These are phyloP conservation scores for Megalops atlanticus DNA, from an alignment of 2,113 vertebrate species.

Conservation along the genomic window DNA sequence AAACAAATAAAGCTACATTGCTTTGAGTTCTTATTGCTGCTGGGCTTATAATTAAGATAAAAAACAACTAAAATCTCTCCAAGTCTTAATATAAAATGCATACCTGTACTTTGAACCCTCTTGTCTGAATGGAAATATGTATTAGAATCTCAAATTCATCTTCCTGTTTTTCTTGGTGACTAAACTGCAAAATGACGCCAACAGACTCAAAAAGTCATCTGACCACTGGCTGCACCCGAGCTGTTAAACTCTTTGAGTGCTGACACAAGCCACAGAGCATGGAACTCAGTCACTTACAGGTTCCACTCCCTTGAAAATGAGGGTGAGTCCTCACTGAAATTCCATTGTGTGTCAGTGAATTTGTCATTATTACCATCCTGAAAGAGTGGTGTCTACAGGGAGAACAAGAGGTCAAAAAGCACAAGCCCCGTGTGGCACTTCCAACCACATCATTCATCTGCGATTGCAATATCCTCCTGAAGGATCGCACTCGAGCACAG, in stretches of 20 bases:
- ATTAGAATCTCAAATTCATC: not conserved
- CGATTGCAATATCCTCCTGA: slow-evolving; percentile 17
- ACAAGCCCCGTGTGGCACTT: not conserved
- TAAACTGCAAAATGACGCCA: not conserved
- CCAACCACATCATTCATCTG: slow-evolving; percentile 31
- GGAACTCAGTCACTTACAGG: slow-evolving; percentile 9
- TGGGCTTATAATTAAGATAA: too few species aligned
- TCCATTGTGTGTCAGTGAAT: not conserved
- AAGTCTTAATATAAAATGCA: too few species aligned
- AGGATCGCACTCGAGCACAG: slow-evolving; percentile 18
- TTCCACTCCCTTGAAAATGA: slow-evolving; percentile 2
- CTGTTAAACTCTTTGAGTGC: not conserved
- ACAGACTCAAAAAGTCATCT: not conserved
- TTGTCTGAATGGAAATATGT: not conserved
- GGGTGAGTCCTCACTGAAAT: not conserved
- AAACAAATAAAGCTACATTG: too few species aligned
- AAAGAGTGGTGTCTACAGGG: slow-evolving; percentile 13
- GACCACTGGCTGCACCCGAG: not conserved
- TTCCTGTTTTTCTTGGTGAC: not conserved
- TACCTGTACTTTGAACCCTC: not conserved
- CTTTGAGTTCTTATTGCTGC: not conserved
- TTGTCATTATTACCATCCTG: not conserved
- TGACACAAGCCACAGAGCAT: not conserved
- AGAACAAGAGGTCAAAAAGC: slow-evolving; percentile 13
- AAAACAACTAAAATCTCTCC: too few species aligned